Base-by-base conservation (phyloP, 2,888 invertebrate genomes). In the Eristalinus sepulchralis region DNA sequence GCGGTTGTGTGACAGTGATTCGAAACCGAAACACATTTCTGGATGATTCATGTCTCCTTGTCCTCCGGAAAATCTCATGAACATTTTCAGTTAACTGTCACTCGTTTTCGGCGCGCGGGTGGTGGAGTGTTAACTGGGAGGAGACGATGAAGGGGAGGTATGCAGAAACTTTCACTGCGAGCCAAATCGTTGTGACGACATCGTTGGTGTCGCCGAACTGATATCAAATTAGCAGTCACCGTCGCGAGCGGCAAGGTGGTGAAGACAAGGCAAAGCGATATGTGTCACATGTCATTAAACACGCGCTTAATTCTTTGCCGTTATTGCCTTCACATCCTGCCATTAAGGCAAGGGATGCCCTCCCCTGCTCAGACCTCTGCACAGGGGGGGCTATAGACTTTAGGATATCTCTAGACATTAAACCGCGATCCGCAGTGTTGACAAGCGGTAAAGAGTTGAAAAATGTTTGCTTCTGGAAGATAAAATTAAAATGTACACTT, bases 271-370 rank as follows among this genome's bases (percentile, higher is more conserved):
- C 76, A 10, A 27, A 76, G 1, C 11, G 13, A 66, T 68, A 55
- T 78, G 68, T 68, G 82, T 60, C 47, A 72, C 62, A 79, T 76
- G 63, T 72, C 77, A 22, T 66, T 72, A 71, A 72, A 34, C 55
- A 70, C 24, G 75, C 36, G 53, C 63, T 36, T 80, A 80, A 53
- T 79, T 64, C 60, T 59, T 57, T n/a, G 36, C 55, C 60, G 72
- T 80, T 71, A 81, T 72, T 62, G 76, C n/a, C 67, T 71, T 81
- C 76, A 77, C 72, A 81, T 85, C 77, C 85, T 82, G 82, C 82
- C 68, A 33, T 85, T 64, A 57, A 57, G 24, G 2, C 11, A 8
- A 39, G 22, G 13, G 24, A 57, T 24, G 6, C 34, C 9, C 2
- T 17, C 47, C 1, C 39, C n/a, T 2, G 13, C 39, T 8, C 3